Base-by-base conservation (phyloP, 2,888 invertebrate species). In the Dryobota labecula region DNA sequence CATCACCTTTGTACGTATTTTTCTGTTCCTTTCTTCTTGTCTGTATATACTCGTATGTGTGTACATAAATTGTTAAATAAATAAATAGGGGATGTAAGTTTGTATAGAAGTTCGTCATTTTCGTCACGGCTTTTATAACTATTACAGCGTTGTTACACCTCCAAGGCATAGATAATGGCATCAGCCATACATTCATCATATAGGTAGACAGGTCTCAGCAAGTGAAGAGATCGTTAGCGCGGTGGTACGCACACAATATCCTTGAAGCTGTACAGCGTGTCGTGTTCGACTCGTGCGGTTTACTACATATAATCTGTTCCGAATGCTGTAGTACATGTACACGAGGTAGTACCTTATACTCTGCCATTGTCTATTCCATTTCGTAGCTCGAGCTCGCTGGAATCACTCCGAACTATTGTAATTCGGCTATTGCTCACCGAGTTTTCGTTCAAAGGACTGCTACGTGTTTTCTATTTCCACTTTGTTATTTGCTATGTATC, bases 311-410 rank as follows among this genome's bases (percentile, higher is more conserved):
- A 78, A 83, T 84, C 79, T 63, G 49, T 11, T 30, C 33, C 62
- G 27, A 67, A 70, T 57, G 43, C 41, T 58, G 45, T 33, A 64
- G 66, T 60, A 51, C n/a, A 62, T 62, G 51, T 43, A 53, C 24
- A 49, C 13, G 45, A 56, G 53, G 41, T 36, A 62, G 27, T 64
- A 62, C 36, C 53, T 56, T 43, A 63, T 47, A 15, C 45, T 57
- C n/a, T 45, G 41, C 15, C 54, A 68, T 69, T 80, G 83, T 71
- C 56, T 78, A 73, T 73, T 78, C 74, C 58, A 66, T 70, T 82
- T 54, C n/a, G 45, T 51, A 56, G 56, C 30, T 51, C n/a, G n/a
- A n/a, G n/a, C n/a, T 56, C 24, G 24, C 24, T 49, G n/a, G 51
- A 49, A 65, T 63, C 70, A 70, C n/a, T 41, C 54, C 7, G 38